phyloP scores from a whole-genome alignment of 2,113 vertebrate genomes.

The Picathartes gymnocephalus region DNA sequence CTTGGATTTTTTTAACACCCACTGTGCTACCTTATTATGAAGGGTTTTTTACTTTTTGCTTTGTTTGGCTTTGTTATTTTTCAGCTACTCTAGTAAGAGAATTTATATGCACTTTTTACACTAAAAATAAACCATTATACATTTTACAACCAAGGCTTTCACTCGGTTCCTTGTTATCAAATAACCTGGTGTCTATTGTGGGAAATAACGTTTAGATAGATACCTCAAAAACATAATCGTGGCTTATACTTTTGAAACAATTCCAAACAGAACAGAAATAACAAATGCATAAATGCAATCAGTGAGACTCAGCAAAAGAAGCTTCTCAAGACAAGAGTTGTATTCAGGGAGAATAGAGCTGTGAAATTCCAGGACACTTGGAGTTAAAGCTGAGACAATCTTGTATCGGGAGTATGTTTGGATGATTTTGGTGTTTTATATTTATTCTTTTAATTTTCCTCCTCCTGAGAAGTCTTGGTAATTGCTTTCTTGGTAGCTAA shows the following conservation, averaged over 20 bases:
- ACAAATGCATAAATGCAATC: not conserved
- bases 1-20: not conserved
- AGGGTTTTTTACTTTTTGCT: not conserved
- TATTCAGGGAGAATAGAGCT: not conserved
- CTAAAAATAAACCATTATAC: not conserved
- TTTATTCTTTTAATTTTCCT: conserved; percentile 46
- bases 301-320: not conserved
- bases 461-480: conserved; percentile 16
- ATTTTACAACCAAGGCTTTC: not conserved
- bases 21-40: not conserved
- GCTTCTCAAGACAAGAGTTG: not conserved
- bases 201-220: not conserved
- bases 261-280: not conserved
- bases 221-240: not conserved
- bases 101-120: not conserved
- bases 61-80: not conserved
- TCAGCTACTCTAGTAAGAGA: not conserved
- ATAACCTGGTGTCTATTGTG: not conserved
- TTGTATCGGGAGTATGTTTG: not conserved
- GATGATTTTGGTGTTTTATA: not conserved
- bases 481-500: conserved; percentile 16
- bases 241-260: not conserved
- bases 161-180: not conserved
- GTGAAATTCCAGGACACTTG: not conserved
- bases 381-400: not conserved